A percentile compares a stretch with the other conserved stretches of the same genome.
Evolutionary conservation across 2,888 invertebrate species (phyloP).

Genomic region (Caenorhabditis doughertyi): DNA sequence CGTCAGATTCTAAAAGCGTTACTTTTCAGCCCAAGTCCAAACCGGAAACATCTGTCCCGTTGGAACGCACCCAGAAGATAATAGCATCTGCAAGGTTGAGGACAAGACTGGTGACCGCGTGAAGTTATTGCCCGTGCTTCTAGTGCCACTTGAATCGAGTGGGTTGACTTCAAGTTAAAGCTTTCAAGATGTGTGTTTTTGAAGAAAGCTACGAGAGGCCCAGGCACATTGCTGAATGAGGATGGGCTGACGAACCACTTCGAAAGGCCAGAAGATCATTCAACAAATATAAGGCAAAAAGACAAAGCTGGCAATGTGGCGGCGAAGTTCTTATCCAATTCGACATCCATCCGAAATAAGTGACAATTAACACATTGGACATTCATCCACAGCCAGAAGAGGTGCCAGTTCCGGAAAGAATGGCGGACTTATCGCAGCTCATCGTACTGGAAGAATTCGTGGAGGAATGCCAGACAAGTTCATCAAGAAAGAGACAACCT

Average conservation of each 20-base stretch:
- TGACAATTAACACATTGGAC: constrained; percentile 99
- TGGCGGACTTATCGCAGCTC: constrained; percentile 99
- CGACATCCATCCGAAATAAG: constrained; percentile 99
- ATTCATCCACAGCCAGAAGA: constrained; percentile 98
- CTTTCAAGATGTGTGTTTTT: constrained; percentile 57
- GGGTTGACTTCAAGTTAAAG: background rate
- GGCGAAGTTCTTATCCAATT: constrained; percentile 99
- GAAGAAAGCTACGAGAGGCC: constrained; percentile 97
- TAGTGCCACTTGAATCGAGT: no score
- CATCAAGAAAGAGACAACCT: constrained; percentile 81
- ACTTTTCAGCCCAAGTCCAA: constrained; percentile 86
- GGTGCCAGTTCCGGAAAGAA: constrained; percentile 99
- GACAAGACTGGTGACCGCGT: constrained; percentile 98
- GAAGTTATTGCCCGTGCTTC: constrained; percentile 98
- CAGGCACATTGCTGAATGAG: constrained; percentile 99
- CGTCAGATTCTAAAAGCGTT: constrained; percentile 41
- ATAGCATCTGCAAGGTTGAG: constrained; percentile 98
- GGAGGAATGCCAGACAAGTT: constrained; percentile 82
- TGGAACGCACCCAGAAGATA: constrained; percentile 99
- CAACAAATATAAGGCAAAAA: constrained; percentile 99
- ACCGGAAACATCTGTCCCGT: constrained; percentile 98
- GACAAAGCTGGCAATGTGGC: constrained; percentile 96
- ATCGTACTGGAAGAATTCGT: constrained; percentile 99
- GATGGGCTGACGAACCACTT: constrained; percentile 99
- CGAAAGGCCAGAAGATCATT: constrained; percentile 99